Evolutionary conservation across 1,140 invertebrate species (phyloP), one percentile per base, ranked within the genome.

Genomic region (Pogonognathellus flavescens): DNA sequence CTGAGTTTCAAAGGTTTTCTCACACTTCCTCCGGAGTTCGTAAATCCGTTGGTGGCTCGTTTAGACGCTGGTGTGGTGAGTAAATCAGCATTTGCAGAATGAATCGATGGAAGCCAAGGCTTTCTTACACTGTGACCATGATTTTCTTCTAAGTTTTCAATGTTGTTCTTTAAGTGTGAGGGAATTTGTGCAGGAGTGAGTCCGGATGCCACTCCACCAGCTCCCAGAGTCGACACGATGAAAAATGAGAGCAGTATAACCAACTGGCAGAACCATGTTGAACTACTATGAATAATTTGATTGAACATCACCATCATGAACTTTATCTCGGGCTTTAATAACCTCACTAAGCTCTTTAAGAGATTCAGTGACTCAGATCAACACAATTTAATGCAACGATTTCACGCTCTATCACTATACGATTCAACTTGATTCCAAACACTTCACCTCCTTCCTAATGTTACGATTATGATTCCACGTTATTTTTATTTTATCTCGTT

Each of bases 1-100:
- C 70, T 76, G 70, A 50, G 31, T 76, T 76, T 76, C 70, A 76
- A 76, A 76, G 70, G 41, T 50, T 76, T 76, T 76, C 41, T 76
- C 70, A 16, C 70, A 50, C n/a, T 50, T 76, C 70, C 66, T 41
- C 18, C 62, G 0, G 62, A 22, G 66, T 72, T 72, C 31, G 31
- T 41, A 41, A 72, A 49, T 18, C 41, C 70, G 41, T 13, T 76
- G 25, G 31, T 76, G n/a, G 31, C 70, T 76, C 70, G 31, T 76
- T 50, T 76, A 16, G 70, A 31, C n/a, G 70, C 14, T 18, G 70
- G 70, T 50, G 70, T 50, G 8, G 70, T 76, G 16, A 49, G 31
- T 50, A 49, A 8, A 76, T 14, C 22, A 76, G 16, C 70, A 76
- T 76, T 76, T 31, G 70, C 3, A n/a, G 70, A 31, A 76, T 41